These are phyloP conservation scores for Choristoneura fumiferana DNA, from an alignment of 1,140 invertebrate genomes.

Conservation along the genomic window DNA sequence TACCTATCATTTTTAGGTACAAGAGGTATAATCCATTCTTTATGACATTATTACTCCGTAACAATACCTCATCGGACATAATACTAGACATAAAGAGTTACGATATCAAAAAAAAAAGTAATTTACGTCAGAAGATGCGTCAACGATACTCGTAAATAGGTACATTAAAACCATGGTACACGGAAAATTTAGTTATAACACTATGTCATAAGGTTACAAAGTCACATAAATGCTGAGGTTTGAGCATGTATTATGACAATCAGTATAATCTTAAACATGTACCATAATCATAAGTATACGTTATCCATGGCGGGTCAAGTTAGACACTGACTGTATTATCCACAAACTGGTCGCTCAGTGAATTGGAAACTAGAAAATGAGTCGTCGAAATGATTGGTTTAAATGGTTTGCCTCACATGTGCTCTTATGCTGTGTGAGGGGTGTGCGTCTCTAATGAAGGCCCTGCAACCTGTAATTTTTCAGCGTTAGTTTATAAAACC, in stretches of 20 bases:
- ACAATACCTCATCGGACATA: not conserved
- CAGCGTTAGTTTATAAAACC: slow-evolving; percentile 37
- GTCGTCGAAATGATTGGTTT: not conserved
- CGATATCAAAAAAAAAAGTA: slow-evolving; percentile 9
- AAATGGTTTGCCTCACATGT: slow-evolving; percentile 1
- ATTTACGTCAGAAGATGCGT: slow-evolving; percentile 13
- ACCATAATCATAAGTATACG: too few relatives aligned
- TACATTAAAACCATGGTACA: not conserved
- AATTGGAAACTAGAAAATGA: not conserved
- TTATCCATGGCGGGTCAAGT: not conserved
- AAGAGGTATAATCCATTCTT: too few relatives aligned
- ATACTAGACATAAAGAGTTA: slow-evolving; percentile 1
- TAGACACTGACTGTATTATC: not conserved
- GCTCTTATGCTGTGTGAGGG: slow-evolving; percentile 26
- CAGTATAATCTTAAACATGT: too few relatives aligned
- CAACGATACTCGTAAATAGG: too few relatives aligned
- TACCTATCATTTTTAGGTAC: too few relatives aligned
- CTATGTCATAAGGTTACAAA: slow-evolving; percentile 1
- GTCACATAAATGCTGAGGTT: not conserved
- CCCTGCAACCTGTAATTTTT: slow-evolving; percentile 34
- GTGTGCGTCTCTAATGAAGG: slow-evolving; percentile 33
- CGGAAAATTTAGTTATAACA: slow-evolving; percentile 1
- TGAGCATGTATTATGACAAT: too few relatives aligned
- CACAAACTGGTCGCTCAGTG: not conserved
- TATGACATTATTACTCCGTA: slow-evolving; percentile 1